A percentile compares a stretch with the other conserved stretches of the same genome.
Conservation (phyloP, 1,140 invertebrate genomes). For the Neodiprion lecontei region DNA sequence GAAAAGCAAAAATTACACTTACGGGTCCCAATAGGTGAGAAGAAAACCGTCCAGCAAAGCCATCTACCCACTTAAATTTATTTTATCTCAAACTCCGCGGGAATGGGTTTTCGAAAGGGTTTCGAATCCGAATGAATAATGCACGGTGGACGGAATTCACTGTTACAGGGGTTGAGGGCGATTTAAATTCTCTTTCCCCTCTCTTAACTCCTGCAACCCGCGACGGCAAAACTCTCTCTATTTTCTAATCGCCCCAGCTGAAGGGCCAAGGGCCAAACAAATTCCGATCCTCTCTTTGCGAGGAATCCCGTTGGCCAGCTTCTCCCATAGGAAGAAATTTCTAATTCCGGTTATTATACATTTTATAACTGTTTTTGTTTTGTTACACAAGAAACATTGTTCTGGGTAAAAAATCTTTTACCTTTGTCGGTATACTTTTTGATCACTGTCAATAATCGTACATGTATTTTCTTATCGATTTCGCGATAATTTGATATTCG, state of each 20-base stretch:
- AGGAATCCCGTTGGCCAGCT: too few species aligned
- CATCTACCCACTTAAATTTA: slow-evolving; percentile 1
- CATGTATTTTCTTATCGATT: too few species aligned
- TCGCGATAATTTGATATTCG: too few species aligned
- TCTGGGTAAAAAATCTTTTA: too few species aligned
- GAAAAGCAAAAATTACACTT: not conserved
- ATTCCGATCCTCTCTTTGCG: not conserved
- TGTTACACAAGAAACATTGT: too few species aligned
- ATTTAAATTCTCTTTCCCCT: not conserved
- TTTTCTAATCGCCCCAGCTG: not conserved
- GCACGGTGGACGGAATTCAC: not conserved
- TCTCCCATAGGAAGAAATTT: too few species aligned
- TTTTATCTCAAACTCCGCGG: not conserved
- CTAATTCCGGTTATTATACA: too few species aligned
- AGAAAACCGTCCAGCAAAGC: not conserved
- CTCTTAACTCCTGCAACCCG: not conserved
- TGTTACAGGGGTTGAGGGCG: not conserved
- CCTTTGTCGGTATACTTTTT: too few species aligned
- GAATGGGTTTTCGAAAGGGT: slow-evolving; percentile 7
- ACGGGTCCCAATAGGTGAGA: not conserved
- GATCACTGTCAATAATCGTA: too few species aligned
- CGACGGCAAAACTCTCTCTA: not conserved
- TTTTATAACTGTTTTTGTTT: too few species aligned
- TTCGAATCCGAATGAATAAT: slow-evolving; percentile 3
- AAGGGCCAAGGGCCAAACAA: not conserved